Evolutionary conservation across 1,140 invertebrate genomes (phyloP).

Genomic region (Hermetia illucens): DNA sequence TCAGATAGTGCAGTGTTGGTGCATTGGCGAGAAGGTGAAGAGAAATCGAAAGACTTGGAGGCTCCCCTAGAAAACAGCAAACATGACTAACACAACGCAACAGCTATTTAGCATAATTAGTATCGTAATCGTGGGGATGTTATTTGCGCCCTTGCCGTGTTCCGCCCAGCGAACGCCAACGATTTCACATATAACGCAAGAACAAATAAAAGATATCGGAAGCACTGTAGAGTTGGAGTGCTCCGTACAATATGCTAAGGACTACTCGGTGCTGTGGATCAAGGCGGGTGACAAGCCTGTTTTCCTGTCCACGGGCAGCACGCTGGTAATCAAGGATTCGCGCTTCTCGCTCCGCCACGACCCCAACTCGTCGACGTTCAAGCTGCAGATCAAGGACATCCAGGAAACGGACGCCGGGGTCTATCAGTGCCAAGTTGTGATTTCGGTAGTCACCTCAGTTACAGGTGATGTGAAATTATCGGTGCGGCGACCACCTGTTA

Average conservation of each 20-base stretch:
- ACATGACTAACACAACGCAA: too few species aligned
- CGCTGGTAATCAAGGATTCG: constrained; percentile 72
- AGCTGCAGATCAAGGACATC: constrained; percentile 83
- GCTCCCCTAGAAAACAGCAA: too few species aligned
- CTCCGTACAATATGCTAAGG: constrained; percentile 75
- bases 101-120: too few species aligned
- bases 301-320: constrained; percentile 57
- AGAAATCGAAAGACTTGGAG: too few species aligned
- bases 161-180: constrained; percentile 73
- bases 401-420: constrained; percentile 84
- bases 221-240: constrained; percentile 76
- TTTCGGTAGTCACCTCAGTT: constrained; percentile 62
- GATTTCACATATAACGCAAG: constrained; percentile 81
- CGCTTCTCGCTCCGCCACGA: constrained; percentile 75
- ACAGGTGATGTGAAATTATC: constrained; percentile 70
- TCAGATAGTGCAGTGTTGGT: too few species aligned
- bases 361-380: constrained; percentile 60
- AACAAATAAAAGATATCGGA: constrained; percentile 83
- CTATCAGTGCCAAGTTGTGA: constrained; percentile 76
- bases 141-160: too few species aligned
- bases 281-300: constrained; percentile 38
- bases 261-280: constrained; percentile 76
- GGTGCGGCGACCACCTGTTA: constrained; percentile 74
- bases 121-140: too few species aligned
- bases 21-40: too few species aligned